phyloP scores from a whole-genome alignment of 2,888 invertebrate genomes.

The Melipona bicolor region DNA sequence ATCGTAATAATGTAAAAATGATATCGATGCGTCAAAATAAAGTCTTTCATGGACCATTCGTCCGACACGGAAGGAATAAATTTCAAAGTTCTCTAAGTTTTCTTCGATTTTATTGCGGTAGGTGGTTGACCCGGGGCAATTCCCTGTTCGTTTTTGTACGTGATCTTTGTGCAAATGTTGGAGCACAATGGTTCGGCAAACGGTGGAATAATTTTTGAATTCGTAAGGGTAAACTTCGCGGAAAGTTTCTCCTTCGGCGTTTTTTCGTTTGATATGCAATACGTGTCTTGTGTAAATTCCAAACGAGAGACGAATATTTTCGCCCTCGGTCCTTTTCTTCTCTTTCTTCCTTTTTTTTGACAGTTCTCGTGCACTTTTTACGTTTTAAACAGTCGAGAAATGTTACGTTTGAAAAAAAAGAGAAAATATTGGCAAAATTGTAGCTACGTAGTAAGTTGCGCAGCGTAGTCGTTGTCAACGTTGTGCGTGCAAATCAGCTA shows the following conservation, averaged over 20 bases:
- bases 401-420: no score
- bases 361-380: neutral
- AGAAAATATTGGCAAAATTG: neutral
- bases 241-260: conserved; percentile 23
- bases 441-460: neutral
- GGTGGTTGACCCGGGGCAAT: conserved; percentile 29
- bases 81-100: conserved; percentile 16
- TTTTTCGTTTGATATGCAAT: conserved; percentile 11
- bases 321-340: neutral
- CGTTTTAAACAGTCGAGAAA: neutral
- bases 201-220: conserved; percentile 53
- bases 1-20: neutral
- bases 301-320: conserved; percentile 5
- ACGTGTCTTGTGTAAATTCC: conserved; percentile 7
- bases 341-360: no score
- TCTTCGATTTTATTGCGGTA: conserved; percentile 9
- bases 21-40: neutral
- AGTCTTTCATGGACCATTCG: conserved; percentile 11
- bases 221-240: conserved; percentile 23
- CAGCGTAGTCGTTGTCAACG: no score
- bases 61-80: conserved; percentile 29
- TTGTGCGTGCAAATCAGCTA: neutral
- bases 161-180: conserved; percentile 50
- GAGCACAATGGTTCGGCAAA: conserved; percentile 9
- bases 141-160: conserved; percentile 46